Conservation (phyloP, 2,113 vertebrate genomes). For the Argyrosomus japonicus region DNA sequence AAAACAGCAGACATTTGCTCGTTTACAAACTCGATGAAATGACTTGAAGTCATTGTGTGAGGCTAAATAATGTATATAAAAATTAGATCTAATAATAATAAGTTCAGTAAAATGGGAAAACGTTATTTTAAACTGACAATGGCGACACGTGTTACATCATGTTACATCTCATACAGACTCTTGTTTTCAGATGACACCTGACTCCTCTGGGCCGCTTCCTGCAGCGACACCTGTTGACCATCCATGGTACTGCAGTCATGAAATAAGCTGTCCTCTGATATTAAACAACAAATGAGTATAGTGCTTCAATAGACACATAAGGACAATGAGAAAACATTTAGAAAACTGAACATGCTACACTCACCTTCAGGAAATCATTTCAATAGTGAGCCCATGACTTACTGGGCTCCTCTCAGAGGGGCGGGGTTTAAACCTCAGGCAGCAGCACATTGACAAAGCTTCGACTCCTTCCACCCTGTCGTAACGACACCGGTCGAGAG, state of each 20-base stretch:
- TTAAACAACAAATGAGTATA: background rate
- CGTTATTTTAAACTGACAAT: too few relatives aligned
- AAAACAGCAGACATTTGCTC: too few relatives aligned
- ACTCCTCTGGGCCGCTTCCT: too few relatives aligned
- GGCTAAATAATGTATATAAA: too few relatives aligned
- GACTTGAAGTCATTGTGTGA: too few relatives aligned
- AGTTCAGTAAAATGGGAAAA: too few relatives aligned
- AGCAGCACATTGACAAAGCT: background rate
- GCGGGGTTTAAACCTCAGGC: slow-evolving; percentile 42
- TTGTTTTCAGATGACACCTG: too few relatives aligned
- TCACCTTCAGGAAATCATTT: background rate
- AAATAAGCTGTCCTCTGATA: background rate
- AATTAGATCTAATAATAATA: too few relatives aligned
- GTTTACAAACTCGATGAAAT: too few relatives aligned
- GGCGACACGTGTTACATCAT: too few relatives aligned
- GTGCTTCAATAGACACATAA: background rate
- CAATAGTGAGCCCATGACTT: background rate
- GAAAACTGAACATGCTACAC: background rate
- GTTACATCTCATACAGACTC: too few relatives aligned
- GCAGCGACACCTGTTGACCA: background rate
- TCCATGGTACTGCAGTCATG: background rate
- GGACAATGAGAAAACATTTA: background rate
- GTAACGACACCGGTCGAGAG: background rate
- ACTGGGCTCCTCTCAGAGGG: slow-evolving; percentile 15
- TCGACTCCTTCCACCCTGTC: background rate